Evolutionary conservation across 2,797 vertebrate genomes (phyloP).

Genomic region (Muraenolepis orangiensis): DNA sequence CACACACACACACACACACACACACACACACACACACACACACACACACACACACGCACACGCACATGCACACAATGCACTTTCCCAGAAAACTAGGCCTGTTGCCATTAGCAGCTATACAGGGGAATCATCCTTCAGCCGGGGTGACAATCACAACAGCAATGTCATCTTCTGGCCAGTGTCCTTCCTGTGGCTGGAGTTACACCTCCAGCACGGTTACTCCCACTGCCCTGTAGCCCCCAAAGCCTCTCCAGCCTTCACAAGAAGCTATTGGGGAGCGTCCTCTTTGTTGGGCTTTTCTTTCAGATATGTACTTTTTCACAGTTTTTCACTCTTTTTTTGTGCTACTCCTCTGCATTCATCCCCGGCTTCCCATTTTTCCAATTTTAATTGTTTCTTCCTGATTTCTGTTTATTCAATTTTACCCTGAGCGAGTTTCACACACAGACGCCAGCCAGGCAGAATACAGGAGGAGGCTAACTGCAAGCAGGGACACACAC

Average conservation of each 20-base stretch:
- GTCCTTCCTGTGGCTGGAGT: conserved; percentile 26
- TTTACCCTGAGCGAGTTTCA: conserved; percentile 38
- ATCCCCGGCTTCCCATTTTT: conserved; percentile 17
- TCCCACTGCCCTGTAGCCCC: conserved; percentile 12
- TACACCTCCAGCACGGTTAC: conserved; percentile 34
- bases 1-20: neutral
- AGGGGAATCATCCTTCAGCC: conserved; percentile 30
- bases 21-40: neutral
- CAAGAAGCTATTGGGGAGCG: neutral
- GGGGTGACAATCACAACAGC: conserved; percentile 33
- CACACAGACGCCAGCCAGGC: conserved; percentile 9
- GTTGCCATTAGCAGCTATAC: conserved; percentile 42
- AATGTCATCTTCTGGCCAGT: conserved; percentile 43
- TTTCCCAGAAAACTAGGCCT: conserved; percentile 17
- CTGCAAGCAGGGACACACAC: conserved; percentile 3
- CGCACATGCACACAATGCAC: conserved; percentile 14
- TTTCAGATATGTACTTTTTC: neutral
- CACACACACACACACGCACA: conserved; percentile 16
- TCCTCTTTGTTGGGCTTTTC: neutral
- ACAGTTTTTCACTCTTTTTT: neutral
- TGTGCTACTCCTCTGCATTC: conserved; percentile 5
- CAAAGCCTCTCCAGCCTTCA: conserved; percentile 1
- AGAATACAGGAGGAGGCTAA: neutral
- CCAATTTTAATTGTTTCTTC: conserved; percentile 16
- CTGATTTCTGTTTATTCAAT: conserved; percentile 43